phyloP scores from a whole-genome alignment of 2,113 vertebrate genomes.

The Nothobranchius furzeri region DNA sequence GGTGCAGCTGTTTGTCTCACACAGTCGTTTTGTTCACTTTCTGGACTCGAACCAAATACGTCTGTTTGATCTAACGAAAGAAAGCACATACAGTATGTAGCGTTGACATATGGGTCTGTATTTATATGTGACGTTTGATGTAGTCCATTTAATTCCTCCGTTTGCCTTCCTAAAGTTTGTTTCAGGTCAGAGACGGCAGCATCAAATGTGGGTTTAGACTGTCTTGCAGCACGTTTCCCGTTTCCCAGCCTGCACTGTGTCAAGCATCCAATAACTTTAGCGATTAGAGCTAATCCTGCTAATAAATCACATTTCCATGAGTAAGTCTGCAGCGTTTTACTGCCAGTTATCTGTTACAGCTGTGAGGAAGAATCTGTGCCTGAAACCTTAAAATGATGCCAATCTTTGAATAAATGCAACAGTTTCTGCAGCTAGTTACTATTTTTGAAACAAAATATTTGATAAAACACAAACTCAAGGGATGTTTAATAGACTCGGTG shows the following conservation, averaged over 20 bases:
- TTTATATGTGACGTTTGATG: slow-evolving; percentile 65
- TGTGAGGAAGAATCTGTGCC: slow-evolving; percentile 8
- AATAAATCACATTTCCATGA: slow-evolving; percentile 12
- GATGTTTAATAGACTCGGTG: slow-evolving; percentile 25
- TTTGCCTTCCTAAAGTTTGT: slow-evolving; percentile 21
- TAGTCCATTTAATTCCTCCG: slow-evolving; percentile 43
- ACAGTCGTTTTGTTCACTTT: slow-evolving; percentile 26
- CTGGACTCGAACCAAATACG: slow-evolving; percentile 62
- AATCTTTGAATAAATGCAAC: not conserved
- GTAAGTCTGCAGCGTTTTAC: slow-evolving; percentile 6
- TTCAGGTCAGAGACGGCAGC: slow-evolving; percentile 26
- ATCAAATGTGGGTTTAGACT: slow-evolving; percentile 21
- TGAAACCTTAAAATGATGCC: slow-evolving; percentile 4
- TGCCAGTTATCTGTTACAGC: slow-evolving; percentile 8
- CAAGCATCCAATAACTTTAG: slow-evolving; percentile 16
- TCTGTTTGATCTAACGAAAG: slow-evolving; percentile 61
- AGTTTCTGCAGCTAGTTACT: not conserved
- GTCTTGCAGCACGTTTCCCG: slow-evolving; percentile 19
- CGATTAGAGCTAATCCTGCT: slow-evolving; percentile 7
- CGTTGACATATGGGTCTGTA: slow-evolving; percentile 66
- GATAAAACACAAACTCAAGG: slow-evolving; percentile 3
- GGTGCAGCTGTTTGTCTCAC: slow-evolving; percentile 40
- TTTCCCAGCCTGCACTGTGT: slow-evolving; percentile 36
- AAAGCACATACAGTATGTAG: slow-evolving; percentile 66
- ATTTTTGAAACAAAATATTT: not conserved